phyloP scores from a whole-genome alignment of 2,888 invertebrate genomes.

The Polyploca ridens region DNA sequence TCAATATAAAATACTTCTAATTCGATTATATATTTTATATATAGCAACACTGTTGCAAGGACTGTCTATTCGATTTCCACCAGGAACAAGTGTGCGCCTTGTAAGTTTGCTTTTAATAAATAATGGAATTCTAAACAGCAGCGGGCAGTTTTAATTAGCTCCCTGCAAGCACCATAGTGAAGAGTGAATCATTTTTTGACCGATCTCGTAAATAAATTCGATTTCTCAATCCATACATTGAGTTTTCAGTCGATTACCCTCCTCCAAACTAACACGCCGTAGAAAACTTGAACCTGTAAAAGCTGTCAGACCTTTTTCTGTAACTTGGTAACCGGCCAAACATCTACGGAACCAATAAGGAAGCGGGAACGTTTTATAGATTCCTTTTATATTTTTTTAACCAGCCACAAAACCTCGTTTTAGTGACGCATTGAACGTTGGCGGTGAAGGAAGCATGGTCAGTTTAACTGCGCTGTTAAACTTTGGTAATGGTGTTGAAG shows the following conservation, averaged over 20 bases:
- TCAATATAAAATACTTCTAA: too few species aligned
- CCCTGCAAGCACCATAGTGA: too few species aligned
- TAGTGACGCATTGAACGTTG: conserved; percentile 23
- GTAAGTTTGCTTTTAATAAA: too few species aligned
- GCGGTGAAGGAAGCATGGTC: conserved; percentile 40
- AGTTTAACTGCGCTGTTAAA: conserved; percentile 46
- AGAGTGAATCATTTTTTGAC: too few species aligned
- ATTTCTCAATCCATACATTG: background rate
- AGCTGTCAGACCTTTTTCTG: background rate
- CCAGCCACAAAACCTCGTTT: conserved; percentile 28
- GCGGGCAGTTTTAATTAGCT: too few species aligned
- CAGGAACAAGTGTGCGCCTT: too few species aligned
- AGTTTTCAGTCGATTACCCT: background rate
- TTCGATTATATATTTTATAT: too few species aligned
- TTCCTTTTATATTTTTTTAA: conserved; percentile 36
- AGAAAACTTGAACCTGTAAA: background rate
- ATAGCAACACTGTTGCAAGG: too few species aligned
- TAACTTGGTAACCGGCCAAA: conserved; percentile 11
- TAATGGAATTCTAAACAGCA: too few species aligned
- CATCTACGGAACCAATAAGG: conserved; percentile 10
- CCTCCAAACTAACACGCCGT: background rate
- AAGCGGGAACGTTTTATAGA: conserved; percentile 17
- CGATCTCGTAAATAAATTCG: too few species aligned
- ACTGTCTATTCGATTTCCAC: too few species aligned
- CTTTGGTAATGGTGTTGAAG: conserved; percentile 44